Percentiles rank a stretch among this genome's conserved stretches.
Evolutionary conservation across 2,113 vertebrate genomes (phyloP).

Genomic region (Grammomys dolichurus): DNA sequence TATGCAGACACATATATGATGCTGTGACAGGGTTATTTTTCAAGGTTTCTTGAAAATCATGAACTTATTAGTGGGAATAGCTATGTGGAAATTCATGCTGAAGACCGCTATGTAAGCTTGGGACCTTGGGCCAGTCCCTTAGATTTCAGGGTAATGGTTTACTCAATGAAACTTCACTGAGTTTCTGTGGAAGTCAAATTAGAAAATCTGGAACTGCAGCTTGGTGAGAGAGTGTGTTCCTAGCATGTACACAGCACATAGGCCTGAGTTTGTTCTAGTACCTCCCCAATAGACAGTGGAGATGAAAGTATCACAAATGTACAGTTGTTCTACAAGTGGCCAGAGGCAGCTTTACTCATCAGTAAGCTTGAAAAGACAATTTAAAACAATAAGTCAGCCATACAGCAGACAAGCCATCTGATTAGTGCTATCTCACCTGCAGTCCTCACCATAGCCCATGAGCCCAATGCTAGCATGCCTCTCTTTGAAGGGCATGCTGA

Average conservation of each 20-base stretch:
- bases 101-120: neutral
- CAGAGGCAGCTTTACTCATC: neutral
- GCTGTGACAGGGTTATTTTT: neutral
- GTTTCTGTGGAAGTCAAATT: neutral
- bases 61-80: fast-evolving
- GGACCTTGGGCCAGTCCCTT: neutral
- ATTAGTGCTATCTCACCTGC: neutral
- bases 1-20: neutral
- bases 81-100: neutral
- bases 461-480: neutral
- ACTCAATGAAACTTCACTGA: neutral
- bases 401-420: neutral
- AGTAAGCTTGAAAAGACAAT: neutral
- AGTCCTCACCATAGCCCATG: neutral
- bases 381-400: neutral
- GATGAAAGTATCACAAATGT: neutral
- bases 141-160: neutral
- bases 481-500: neutral
- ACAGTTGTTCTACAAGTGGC: neutral
- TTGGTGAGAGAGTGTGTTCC: neutral
- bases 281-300: neutral
- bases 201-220: neutral
- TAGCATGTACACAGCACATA: neutral
- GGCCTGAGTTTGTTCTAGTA: neutral
- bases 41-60: neutral